Evolutionary conservation across 2,797 vertebrate species (phyloP).

Genomic region (Pseudomugil tenellus): DNA sequence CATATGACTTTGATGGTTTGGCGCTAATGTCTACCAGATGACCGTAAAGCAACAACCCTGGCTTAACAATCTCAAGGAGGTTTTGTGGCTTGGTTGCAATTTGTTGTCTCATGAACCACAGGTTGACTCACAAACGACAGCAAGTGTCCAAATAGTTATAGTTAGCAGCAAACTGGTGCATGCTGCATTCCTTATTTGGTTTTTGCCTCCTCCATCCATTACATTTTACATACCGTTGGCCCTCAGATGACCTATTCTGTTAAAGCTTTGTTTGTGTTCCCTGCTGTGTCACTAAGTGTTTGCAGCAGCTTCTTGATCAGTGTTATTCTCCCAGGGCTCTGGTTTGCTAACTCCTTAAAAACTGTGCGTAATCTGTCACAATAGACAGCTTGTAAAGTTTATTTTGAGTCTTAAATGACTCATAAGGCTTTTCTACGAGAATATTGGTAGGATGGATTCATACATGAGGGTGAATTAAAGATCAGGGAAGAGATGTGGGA

Average conservation of each 20-base stretch:
- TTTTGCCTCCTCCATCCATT: neutral
- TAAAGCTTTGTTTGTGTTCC: slow-evolving; percentile 14
- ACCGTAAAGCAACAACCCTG: slow-evolving; percentile 47
- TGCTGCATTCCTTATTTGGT: slow-evolving; percentile 10
- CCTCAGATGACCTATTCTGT: slow-evolving; percentile 2
- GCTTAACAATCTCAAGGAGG: slow-evolving; percentile 66
- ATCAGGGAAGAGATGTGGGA: neutral
- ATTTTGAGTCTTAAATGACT: slow-evolving; percentile 56
- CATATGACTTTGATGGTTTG: slow-evolving; percentile 67
- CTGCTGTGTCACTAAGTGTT: slow-evolving; percentile 7
- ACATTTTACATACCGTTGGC: neutral
- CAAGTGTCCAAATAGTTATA: slow-evolving; percentile 60
- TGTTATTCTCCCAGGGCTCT: slow-evolving; percentile 21
- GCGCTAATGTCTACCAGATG: slow-evolving; percentile 81
- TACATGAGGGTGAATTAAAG: slow-evolving; percentile 15
- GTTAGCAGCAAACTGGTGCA: slow-evolving; percentile 24
- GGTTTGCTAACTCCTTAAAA: slow-evolving; percentile 40
- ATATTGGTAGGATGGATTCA: slow-evolving; percentile 14
- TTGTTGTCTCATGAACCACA: slow-evolving; percentile 81
- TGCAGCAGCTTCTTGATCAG: slow-evolving; percentile 26
- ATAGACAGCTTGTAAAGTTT: slow-evolving; percentile 40
- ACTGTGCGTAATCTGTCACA: slow-evolving; percentile 46
- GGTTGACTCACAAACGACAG: slow-evolving; percentile 69
- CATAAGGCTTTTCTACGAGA: slow-evolving; percentile 33
- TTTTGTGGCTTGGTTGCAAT: slow-evolving; percentile 80